Evolutionary conservation across 2,888 invertebrate genomes (phyloP), one percentile per base, ranked within the genome.

Genomic region (Ornithoptera priamus): DNA sequence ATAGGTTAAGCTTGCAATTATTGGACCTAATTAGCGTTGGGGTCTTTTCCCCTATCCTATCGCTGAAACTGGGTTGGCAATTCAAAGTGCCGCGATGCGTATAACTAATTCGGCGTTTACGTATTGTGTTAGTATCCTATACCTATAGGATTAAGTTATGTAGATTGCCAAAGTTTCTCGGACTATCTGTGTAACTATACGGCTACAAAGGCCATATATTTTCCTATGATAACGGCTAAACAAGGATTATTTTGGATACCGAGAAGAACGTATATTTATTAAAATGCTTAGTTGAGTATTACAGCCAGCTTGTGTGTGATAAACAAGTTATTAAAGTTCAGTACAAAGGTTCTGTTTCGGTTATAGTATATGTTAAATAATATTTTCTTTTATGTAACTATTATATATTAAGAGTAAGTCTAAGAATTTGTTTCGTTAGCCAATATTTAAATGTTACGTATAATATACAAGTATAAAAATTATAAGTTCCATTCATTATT

Each of bases 1-100:
- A 83, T 77, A 75, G 76, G 79, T 79, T 84, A 87, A 85, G 84
- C 84, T 82, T 76, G 82, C 84, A 85, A 85, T 88, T 85, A 88
- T 86, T 80, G 82, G 80, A 82, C 79, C 84, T 87, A 81, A 85
- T 86, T 85, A 85, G 82, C 82, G 85, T 82, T 78, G 78, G 70
- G 69, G 72, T 68, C 58, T 65, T 50, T 76, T 74, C 72, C 75
- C 71, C 72, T 71, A 71, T 75, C 71, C 72, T 70, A 71, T 75
- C 18, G 50, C 50, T 53, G 78, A 73, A 78, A 78, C 76, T 76
- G 73, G 76, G 80, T 78, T 63, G 63, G 78, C 76, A 78, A 79
- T 78, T 75, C 80, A 78, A 75, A 77, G 77, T 78, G 73, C 71
- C 75, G 74, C 73, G 73, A 75, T 75, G 76, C 76, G 76, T 79